These are phyloP conservation scores for Zootermopsis nevadensis DNA, from an alignment of 2,888 invertebrate species.

Conservation along the genomic window DNA sequence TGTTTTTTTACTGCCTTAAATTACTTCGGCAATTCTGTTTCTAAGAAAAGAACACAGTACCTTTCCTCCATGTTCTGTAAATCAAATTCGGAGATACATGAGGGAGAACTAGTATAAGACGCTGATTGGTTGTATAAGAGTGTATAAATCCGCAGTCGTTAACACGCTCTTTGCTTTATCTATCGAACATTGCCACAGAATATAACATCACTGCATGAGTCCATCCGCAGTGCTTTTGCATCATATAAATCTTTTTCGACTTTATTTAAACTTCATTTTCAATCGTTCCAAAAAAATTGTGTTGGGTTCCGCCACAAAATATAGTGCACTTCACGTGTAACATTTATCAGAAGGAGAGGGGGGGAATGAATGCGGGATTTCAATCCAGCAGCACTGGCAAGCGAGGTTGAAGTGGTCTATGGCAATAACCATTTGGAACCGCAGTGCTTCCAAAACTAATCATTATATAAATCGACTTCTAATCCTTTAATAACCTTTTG, in stretches of 20 bases:
- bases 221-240: not conserved
- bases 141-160: not conserved
- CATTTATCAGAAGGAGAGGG: not conserved
- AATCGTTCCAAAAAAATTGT: not conserved
- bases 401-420: not conserved
- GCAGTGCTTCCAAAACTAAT: conserved; percentile 3
- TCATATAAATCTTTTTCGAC: not conserved
- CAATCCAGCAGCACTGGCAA: not conserved
- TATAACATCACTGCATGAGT: not conserved
- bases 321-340: not conserved
- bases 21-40: too few species aligned
- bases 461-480: conserved; percentile 2
- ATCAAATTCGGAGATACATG: too few species aligned
- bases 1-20: too few species aligned
- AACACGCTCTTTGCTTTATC: not conserved
- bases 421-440: conserved; percentile 6
- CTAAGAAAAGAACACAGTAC: too few species aligned
- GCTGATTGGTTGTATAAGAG: too few species aligned
- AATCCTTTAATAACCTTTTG: conserved; percentile 1
- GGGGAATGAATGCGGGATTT: not conserved
- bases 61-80: too few species aligned
- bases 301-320: conserved; percentile 13
- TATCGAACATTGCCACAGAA: not conserved
- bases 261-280: not conserved
- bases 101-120: too few species aligned